Evolutionary conservation across 2,888 invertebrate species (phyloP).

Genomic region (Gymnosoma rotundatum): DNA sequence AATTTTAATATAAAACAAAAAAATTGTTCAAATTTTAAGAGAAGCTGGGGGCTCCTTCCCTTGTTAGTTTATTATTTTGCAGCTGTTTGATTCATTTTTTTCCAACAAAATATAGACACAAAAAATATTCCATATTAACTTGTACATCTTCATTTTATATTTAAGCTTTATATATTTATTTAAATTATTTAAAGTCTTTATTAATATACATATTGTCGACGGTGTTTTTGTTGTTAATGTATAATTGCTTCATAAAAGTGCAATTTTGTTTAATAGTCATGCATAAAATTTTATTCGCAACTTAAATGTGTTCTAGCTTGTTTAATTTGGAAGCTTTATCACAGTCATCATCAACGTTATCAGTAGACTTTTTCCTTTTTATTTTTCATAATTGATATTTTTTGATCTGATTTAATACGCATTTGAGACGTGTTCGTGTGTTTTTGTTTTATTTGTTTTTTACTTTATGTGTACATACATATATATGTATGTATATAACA

Average conservation of each 20-base stretch:
- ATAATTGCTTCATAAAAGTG: slow-evolving; percentile 38
- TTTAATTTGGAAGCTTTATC: background rate
- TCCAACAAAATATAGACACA: no score
- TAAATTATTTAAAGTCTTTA: slow-evolving; percentile 37
- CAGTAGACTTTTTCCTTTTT: background rate
- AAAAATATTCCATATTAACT: no score
- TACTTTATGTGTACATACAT: no score
- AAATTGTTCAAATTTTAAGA: no score
- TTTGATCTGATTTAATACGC: slow-evolving; percentile 51
- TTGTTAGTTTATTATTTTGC: no score
- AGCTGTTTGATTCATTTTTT: no score
- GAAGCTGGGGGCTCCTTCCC: no score
- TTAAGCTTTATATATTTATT: slow-evolving; percentile 1
- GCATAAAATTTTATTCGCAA: no score
- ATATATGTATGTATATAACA: no score
- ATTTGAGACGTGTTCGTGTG: slow-evolving; percentile 39
- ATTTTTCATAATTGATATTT: slow-evolving; percentile 38
- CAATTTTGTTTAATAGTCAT: slow-evolving; percentile 27
- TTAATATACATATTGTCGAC: slow-evolving; percentile 6
- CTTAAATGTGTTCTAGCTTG: background rate
- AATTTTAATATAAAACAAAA: no score
- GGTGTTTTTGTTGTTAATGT: slow-evolving; percentile 11
- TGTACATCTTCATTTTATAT: background rate
- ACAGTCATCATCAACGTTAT: background rate
- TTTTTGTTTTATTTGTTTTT: slow-evolving; percentile 23